phyloP scores from a whole-genome alignment of 2,888 invertebrate species.

The Dryomyza anilis region DNA sequence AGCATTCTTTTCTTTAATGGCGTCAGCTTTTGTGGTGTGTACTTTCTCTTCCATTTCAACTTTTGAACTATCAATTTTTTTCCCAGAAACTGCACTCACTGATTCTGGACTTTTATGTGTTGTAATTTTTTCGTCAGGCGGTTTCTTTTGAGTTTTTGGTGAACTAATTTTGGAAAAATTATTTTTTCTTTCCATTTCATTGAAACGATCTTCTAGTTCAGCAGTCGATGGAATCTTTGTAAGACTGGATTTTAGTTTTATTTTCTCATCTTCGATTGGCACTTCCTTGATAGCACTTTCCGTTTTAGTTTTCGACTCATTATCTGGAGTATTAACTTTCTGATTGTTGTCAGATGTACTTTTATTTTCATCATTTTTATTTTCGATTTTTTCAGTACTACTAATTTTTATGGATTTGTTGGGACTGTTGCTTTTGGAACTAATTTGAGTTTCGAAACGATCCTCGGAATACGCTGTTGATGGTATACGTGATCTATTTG shows the following conservation, averaged over 20 bases:
- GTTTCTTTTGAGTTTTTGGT: conserved; percentile 46
- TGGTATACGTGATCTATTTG: no score
- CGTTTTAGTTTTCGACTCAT: not conserved
- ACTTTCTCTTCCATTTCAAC: not conserved
- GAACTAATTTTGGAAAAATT: conserved; percentile 42
- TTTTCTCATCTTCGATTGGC: not conserved
- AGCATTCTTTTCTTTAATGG: not conserved
- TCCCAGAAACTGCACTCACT: not conserved
- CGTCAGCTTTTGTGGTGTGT: not conserved
- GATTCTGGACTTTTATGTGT: not conserved
- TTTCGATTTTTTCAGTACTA: not conserved
- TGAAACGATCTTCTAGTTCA: conserved; percentile 50
- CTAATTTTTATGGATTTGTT: not conserved
- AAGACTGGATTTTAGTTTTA: not conserved
- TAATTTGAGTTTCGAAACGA: no score
- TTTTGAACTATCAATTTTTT: not conserved
- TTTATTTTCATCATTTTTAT: not conserved
- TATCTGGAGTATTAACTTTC: not conserved
- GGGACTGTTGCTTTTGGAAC: no score
- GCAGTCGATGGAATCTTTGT: conserved; percentile 33
- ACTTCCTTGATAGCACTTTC: not conserved
- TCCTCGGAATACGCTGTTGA: no score
- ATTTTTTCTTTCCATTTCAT: conserved; percentile 46
- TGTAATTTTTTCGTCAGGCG: conserved; percentile 41
- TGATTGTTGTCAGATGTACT: not conserved